Conservation (phyloP, 2,113 vertebrate genomes). For the Hiodon tergisus region DNA sequence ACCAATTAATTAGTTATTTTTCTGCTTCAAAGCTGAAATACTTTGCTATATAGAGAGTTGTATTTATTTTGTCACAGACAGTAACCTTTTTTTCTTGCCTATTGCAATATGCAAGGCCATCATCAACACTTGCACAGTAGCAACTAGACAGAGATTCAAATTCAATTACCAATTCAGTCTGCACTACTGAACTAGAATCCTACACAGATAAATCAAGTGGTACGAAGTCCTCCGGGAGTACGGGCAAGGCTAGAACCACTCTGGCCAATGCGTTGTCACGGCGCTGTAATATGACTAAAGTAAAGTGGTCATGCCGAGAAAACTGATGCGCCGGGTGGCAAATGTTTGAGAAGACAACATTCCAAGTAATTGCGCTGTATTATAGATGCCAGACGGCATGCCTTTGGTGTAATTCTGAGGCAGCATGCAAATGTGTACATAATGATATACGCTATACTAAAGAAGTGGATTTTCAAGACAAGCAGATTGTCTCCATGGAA, state of each 20-base stretch:
- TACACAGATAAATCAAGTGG: conserved; percentile 17
- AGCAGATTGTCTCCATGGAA: conserved; percentile 50
- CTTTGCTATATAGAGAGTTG: no score
- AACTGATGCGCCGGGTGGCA: neutral
- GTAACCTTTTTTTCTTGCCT: neutral
- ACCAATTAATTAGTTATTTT: no score
- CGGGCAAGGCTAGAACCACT: neutral
- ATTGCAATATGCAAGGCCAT: neutral
- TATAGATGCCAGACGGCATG: conserved; percentile 20
- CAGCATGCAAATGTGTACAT: conserved; percentile 27
- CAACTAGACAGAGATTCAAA: neutral
- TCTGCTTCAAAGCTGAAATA: no score
- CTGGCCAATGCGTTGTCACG: conserved; percentile 6
- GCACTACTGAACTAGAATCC: neutral
- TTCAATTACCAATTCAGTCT: neutral
- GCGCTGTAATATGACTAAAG: neutral
- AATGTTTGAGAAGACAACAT: conserved; percentile 18
- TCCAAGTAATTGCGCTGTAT: conserved; percentile 23
- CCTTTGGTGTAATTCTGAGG: conserved; percentile 16
- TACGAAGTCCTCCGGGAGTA: conserved; percentile 2
- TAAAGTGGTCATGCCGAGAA: neutral
- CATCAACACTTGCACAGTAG: neutral
- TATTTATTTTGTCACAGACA: neutral
- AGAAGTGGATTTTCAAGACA: conserved; percentile 40
- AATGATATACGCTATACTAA: conserved; percentile 25